Evolutionary conservation across 2,888 invertebrate genomes (phyloP), one percentile per base, ranked within the genome.

Genomic region (Microctonus brassicae): DNA sequence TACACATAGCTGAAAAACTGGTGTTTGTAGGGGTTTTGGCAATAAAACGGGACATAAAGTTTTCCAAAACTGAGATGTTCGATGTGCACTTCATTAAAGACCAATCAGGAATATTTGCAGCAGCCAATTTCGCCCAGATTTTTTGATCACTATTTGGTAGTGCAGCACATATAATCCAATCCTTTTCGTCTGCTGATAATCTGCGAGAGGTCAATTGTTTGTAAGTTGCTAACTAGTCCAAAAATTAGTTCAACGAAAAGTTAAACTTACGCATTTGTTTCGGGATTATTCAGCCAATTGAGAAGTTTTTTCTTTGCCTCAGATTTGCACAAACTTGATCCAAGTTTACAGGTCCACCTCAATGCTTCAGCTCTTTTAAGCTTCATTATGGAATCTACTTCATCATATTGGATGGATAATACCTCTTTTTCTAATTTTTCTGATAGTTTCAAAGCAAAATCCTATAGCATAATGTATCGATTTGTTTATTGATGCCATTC

Each of bases 111-210:
- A n/a, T n/a, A n/a, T n/a, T n/a, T n/a, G n/a, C n/a, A n/a, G n/a
- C n/a, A n/a, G n/a, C n/a, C n/a, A n/a, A n/a, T n/a, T n/a, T n/a
- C n/a, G n/a, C n/a, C n/a, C n/a, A n/a, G n/a, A n/a, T n/a, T n/a
- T n/a, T n/a, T n/a, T n/a, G n/a, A n/a, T n/a, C n/a, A n/a, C n/a
- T n/a, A n/a, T n/a, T n/a, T n/a, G n/a, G n/a, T n/a, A n/a, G n/a
- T n/a, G n/a, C n/a, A n/a, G n/a, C n/a, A n/a, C n/a, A n/a, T n/a
- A n/a, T n/a, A n/a, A n/a, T n/a, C n/a, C n/a, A n/a, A n/a, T n/a
- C n/a, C n/a, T n/a, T n/a, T 39, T 90, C 74, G 72, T 89, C 88
- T 1, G 88, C 85, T 20, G 89, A 84, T 34, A 90, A 86, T 24
- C 90, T 90, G 79, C n/a, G 77, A 77, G 26, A 39, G 3, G 17